Conservation (phyloP, 2,888 invertebrate genomes). For the Imbricaverruca yamaguchii region DNA sequence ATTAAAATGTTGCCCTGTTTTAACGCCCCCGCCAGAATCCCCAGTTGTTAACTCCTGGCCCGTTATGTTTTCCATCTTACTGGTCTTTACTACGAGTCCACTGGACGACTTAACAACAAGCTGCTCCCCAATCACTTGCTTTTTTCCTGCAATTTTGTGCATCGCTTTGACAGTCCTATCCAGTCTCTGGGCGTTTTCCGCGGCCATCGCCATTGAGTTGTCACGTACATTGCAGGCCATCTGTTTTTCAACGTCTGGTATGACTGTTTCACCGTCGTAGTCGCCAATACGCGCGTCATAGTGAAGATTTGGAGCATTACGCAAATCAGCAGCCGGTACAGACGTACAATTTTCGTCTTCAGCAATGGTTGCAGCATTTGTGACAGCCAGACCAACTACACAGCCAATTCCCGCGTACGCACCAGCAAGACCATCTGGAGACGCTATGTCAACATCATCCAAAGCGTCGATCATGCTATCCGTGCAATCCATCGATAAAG, state of each 20-base stretch:
- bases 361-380: conserved; percentile 5
- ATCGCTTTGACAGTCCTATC: background rate
- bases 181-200: background rate
- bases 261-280: conserved; percentile 15
- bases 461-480: background rate
- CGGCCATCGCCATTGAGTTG: background rate
- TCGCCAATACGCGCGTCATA: conserved; percentile 26
- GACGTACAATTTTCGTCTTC: background rate
- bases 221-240: conserved; percentile 24
- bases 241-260: conserved; percentile 18
- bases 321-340: conserved; percentile 24
- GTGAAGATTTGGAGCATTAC: background rate
- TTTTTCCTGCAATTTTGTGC: background rate
- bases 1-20: conserved; percentile 22
- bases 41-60: background rate
- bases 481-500: background rate
- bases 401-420: background rate
- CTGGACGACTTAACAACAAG: background rate
- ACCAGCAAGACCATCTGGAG: conserved; percentile 15
- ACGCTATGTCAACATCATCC: background rate
- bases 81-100: conserved; percentile 11
- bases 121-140: conserved; percentile 23
- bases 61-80: conserved; percentile 17
- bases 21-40: background rate
- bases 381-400: conserved; percentile 5